Base-by-base conservation (phyloP, 2,797 vertebrate genomes). In the Natrix natrix region DNA sequence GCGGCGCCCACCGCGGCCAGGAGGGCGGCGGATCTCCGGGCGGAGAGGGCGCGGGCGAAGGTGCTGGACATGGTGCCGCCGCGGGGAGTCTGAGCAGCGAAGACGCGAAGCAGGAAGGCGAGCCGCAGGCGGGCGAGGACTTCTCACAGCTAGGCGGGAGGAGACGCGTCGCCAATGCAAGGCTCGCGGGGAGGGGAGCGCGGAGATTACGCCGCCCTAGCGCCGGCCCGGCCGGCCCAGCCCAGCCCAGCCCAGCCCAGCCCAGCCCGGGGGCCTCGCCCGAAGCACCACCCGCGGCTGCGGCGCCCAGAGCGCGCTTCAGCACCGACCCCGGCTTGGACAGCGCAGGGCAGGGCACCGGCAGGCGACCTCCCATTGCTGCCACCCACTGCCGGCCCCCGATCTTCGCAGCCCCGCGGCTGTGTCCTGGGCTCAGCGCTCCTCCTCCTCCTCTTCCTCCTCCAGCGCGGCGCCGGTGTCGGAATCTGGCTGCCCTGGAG, bases 1-100 rank as follows among this genome's bases (percentile, higher is more conserved):
- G 98, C 99, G 87, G 98, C 98, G 54, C 99, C 99, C 59, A 98
- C 97, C 97, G 99, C 92, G 66, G 99, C 98, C 95, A 99, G 96
- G 94, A 99, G 97, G 52, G 97, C 95, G 92, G 98, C 97, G 83
- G 97, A 97, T 2, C 98, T 98, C 90, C 97, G 98, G 95, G 97
- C 96, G 63, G 98, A 98, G 78, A 99, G 95, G 94, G 98, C 94
- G 96, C 98, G 98, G 7, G 98, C 97, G 97, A 99, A 99, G 94
- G 97, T 98, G 97, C 98, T 98, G 61, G 99, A 98, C 99, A 99
- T 99, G 89, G 96, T 91, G 93, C 91, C 88, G 93, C 89, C 78
- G 91, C 93, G 52, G 83, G 92, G 90, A 74, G 63, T 66, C 24
- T 61, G 52, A 28, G 11, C 22, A 12, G 14, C 63, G 91, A 92